These are phyloP conservation scores for Laticauda colubrina DNA, from an alignment of 2,113 vertebrate genomes.

Conservation along the genomic window DNA sequence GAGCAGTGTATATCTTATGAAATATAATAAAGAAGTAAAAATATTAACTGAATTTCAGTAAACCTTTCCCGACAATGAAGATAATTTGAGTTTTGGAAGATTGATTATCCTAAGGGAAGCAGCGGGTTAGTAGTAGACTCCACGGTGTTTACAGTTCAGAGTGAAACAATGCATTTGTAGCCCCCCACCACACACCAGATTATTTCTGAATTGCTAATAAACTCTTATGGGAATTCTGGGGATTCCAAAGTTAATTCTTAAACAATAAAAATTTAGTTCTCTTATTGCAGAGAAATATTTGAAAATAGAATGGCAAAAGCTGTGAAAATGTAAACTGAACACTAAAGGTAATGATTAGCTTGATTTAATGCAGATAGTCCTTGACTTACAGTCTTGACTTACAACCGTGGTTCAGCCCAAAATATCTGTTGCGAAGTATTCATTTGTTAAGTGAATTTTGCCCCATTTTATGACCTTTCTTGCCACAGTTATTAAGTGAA, in stretches of 20 bases:
- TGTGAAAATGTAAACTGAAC: background rate
- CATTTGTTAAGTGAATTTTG: background rate
- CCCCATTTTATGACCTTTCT: background rate
- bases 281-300: background rate
- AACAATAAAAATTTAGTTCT: background rate
- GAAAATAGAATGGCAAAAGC: background rate
- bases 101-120: background rate
- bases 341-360: background rate
- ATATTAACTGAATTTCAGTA: constrained; percentile 26
- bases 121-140: background rate
- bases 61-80: background rate
- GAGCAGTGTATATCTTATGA: background rate
- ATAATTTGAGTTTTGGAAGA: background rate
- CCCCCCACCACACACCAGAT: background rate
- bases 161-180: background rate
- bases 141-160: background rate
- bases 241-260: background rate
- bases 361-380: background rate
- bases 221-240: background rate
- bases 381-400: background rate
- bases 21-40: background rate
- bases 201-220: background rate
- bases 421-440: background rate
- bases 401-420: background rate
- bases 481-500: background rate